Evolutionary conservation across 2,888 invertebrate genomes (phyloP), one percentile per base, ranked within the genome.

Genomic region (Piscicola geometra): DNA sequence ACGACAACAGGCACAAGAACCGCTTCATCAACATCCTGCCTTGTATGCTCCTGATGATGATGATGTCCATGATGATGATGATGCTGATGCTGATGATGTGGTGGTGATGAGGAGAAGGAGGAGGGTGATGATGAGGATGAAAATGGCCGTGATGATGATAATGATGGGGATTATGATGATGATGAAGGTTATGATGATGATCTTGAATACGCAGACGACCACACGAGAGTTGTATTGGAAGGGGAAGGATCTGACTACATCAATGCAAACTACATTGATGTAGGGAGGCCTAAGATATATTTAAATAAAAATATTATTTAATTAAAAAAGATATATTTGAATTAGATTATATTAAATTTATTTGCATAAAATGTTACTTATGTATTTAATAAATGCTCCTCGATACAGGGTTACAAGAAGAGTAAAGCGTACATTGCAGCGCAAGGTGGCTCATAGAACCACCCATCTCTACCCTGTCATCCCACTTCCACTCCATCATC

Each of bases 341-440:
- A n/a, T n/a, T n/a, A n/a, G n/a, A n/a, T n/a, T n/a, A n/a, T n/a
- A n/a, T n/a, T n/a, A n/a, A n/a, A n/a, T n/a, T n/a, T n/a, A n/a
- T n/a, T n/a, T n/a, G n/a, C n/a, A n/a, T n/a, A n/a, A n/a, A n/a
- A n/a, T n/a, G n/a, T n/a, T n/a, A n/a, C n/a, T n/a, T n/a, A n/a
- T n/a, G n/a, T n/a, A n/a, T n/a, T n/a, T n/a, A n/a, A n/a, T n/a
- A n/a, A n/a, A n/a, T n/a, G n/a, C n/a, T n/a, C 64, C n/a, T 47
- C 18, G 41, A 79, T 82, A 75, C 82, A 87, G 86, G 87, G 87
- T 25, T 88, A 87, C 81, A 83, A 85, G 71, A 84, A 83, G 66
- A 80, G 82, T 30, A 85, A 84, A 78, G 83, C 83, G 12, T 88
- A 87, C 79, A 87, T 88, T 75, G 87, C 87, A 52, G 85, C 87